Evolutionary conservation across 2,888 invertebrate species (phyloP).

Genomic region (Ceratothoa steindachneri): DNA sequence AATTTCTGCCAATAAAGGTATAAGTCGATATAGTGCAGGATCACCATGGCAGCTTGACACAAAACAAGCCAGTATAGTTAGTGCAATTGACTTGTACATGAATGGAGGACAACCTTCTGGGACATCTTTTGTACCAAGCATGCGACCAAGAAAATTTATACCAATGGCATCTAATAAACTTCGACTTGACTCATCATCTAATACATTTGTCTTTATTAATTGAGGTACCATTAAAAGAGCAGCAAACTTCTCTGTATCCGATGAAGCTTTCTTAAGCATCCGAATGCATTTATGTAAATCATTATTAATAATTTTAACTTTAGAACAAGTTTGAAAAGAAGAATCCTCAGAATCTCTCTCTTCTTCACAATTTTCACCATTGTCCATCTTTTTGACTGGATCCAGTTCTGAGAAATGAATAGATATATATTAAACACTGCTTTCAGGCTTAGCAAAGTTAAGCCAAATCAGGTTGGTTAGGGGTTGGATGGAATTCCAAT

Average conservation of each 20-base stretch:
- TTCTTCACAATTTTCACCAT: background rate
- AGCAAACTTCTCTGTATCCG: constrained; percentile 86
- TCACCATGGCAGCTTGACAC: constrained; percentile 31
- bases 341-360: constrained; percentile 2
- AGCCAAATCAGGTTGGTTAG: no score
- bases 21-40: constrained; percentile 75
- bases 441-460: no score
- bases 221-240: constrained; percentile 88
- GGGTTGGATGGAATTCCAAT: no score
- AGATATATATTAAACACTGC: no score
- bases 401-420: background rate
- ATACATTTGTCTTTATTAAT: constrained; percentile 67
- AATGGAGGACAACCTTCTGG: constrained; percentile 79
- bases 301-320: background rate
- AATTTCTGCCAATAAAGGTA: constrained; percentile 77
- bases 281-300: constrained; percentile 76
- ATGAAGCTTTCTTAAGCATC: constrained; percentile 71
- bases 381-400: background rate
- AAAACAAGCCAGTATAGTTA: constrained; percentile 81
- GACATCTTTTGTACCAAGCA: constrained; percentile 64
- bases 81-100: constrained; percentile 84
- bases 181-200: constrained; percentile 67
- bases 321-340: background rate
- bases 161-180: constrained; percentile 86
- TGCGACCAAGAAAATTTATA: constrained; percentile 74